Base-by-base conservation (phyloP, 2,888 invertebrate genomes). In the Andrena bicolor region DNA sequence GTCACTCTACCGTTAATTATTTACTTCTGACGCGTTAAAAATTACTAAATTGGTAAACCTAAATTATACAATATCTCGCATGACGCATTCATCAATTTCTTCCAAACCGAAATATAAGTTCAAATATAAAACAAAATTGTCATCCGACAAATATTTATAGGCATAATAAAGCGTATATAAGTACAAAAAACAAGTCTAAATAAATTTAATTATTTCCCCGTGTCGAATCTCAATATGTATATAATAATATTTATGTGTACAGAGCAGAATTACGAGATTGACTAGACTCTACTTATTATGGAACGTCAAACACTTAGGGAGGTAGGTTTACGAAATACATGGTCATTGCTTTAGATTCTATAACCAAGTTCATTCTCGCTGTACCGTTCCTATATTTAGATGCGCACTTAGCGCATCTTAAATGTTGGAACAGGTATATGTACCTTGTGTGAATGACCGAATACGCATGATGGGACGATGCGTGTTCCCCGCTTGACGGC, bases 391-490 rank as follows among this genome's bases (percentile, higher is more conserved):
- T 90, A 89, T 90, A 90, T 90, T 90, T 90, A 90, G 86, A 85
- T 82, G 78, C 77, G 86, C 89, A 90, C 85, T 89, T 89, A 81
- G 82, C 78, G 87, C 86, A 90, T 89, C 80, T 85, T 76, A 87
- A 90, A 87, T 82, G 86, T 85, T 84, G 81, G 72, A 88, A 88
- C 86, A 90, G 90, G 88, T 91, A 89, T 90, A 89, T 86, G 88
- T 90, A 89, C 86, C 86, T 85, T 89, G 89, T 91, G 91, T 90
- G 90, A 91, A 91, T 88, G 92, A 91, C 92, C 92, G 90, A 90
- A 85, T 86, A 86, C 87, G 83, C 84, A 86, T 79, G 85, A 83
- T 80, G 82, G 76, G 77, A 83, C 81, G 82, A 80, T 83, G 85
- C 81, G 85, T 81, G 80, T 76, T 86, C 84, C 80, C 69, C 73